These are phyloP conservation scores for Sakesphorus luctuosus DNA, from an alignment of 2,113 vertebrate genomes.

Conservation along the genomic window DNA sequence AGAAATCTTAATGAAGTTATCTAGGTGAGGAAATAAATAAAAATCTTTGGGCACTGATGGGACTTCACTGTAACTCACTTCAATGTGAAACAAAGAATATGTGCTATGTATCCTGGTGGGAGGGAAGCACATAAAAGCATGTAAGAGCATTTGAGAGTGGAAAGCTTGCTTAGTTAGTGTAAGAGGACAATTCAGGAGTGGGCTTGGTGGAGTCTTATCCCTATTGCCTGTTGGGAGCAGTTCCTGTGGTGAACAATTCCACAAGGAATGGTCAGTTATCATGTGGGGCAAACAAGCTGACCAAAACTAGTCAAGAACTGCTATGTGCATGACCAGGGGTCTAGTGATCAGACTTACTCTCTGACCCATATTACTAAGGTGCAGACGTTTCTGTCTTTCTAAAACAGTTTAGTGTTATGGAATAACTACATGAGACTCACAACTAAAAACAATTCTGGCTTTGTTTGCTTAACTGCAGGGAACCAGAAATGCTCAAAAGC, in stretches of 20 bases:
- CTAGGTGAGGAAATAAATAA: neutral
- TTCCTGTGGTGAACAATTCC: neutral
- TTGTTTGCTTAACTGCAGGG: neutral
- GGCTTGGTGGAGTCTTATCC: neutral
- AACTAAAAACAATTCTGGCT: neutral
- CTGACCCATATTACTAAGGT: neutral
- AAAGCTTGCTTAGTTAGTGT: neutral
- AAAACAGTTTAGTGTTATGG: neutral
- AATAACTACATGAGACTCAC: neutral
- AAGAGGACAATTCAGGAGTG: neutral
- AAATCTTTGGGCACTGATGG: neutral
- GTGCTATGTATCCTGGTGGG: too few relatives aligned
- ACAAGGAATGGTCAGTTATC: neutral
- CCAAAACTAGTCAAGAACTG: neutral
- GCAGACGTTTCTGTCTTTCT: neutral
- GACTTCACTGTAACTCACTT: neutral
- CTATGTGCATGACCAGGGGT: neutral
- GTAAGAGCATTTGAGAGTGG: neutral
- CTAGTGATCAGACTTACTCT: neutral
- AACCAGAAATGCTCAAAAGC: neutral
- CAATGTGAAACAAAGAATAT: neutral
- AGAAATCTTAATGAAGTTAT: neutral
- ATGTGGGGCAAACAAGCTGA: neutral
- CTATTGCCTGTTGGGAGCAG: neutral
- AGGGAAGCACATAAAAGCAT: neutral